Evolutionary conservation across 1,140 invertebrate genomes (phyloP), one percentile per base, ranked within the genome.

Genomic region (Eumeta japonica): DNA sequence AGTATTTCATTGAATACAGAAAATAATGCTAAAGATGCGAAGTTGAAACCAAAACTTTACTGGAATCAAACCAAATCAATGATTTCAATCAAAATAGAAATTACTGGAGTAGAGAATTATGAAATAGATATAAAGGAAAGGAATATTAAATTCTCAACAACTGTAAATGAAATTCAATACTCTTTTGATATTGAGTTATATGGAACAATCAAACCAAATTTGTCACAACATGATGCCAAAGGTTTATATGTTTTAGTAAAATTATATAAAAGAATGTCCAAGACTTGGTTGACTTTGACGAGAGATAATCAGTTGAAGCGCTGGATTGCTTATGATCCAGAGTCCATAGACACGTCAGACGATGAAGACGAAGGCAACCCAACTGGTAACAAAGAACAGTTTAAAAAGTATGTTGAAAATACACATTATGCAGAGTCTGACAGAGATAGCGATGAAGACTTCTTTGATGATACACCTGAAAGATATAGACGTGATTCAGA

Each of bases 321-420:
- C 38, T 70, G 64, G 64, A 67, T 71, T 18, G 45, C 51, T 0
- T 74, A 71, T 39, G 66, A 74, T 36, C 44, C 55, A 7, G 65
- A 70, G 17, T 31, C 37, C 5, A 54, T 70, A 24, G 63, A 67
- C 18, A 48, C 46, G 0, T 67, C 61, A 0, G 67, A 64, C 0
- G 63, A 63, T 19, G 68, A 71, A 28, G 65, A 70, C 10, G 34
- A 35, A 3, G 34, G 20, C 10, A 12, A 20, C 19, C 28, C 4
- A 3, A 29, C 13, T 7, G 10, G 13, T 29, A 29, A 29, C 11
- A 29, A 29, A 27, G 9, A 35, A n/a, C 11, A 36, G n/a, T n/a
- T 29, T 14, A 15, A 12, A 4, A 27, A 10, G 2, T 11, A 35
- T n/a, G 12, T 35, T 13, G 20, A 29, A 14, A 35, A 20, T 11